Base-by-base conservation (phyloP, 2,797 vertebrate species). In the Loris lydekkerianus region DNA sequence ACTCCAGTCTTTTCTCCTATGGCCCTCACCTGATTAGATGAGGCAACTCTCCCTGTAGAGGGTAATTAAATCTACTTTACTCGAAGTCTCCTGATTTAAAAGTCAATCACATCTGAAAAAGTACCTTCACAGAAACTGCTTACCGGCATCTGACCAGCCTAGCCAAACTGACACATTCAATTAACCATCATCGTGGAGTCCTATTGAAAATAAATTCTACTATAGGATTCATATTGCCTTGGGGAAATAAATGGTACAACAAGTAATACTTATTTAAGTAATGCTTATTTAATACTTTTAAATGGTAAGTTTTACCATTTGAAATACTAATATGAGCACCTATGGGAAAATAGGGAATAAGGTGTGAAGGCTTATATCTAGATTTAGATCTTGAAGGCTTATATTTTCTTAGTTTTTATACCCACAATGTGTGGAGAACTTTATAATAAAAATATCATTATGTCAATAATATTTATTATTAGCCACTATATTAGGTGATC, bases 341-440 rank as follows among this genome's bases (percentile, higher is more conserved):
- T 70, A 18, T 20, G 4, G 49, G 14, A 86, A 84, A 89, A 81
- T 4, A 58, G 8, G 10, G 15, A 18, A 25, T 10, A 37, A 60
- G 31, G 43, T 82, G 3, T 80, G 40, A 60, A 49, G 25, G 60
- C 10, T 7, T 60, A 4, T 31, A 49, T 56, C 34, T 75, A 11
- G 20, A 75, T 58, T 37, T 76, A 21, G 7, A 72, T 11, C 25
- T 75, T 40, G 10, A 77, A 60, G 27, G 3, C 9, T 70, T 60
- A 29, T 3, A 77, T 72, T 67, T 95, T 78, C 27, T 91, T 43
- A 86, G n/a, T 34, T 94, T 86, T 83, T 75, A 77, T 60, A 34
- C 81, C 27, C 49, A 56, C 37, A 69, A 82, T 25, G 13, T 63
- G 34, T 21, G 46, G 27, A 82, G 1, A 70, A 34, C 40, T 86